These are phyloP conservation scores for Clarias fuscus DNA, from an alignment of 2,797 vertebrate genomes.

Conservation along the genomic window DNA sequence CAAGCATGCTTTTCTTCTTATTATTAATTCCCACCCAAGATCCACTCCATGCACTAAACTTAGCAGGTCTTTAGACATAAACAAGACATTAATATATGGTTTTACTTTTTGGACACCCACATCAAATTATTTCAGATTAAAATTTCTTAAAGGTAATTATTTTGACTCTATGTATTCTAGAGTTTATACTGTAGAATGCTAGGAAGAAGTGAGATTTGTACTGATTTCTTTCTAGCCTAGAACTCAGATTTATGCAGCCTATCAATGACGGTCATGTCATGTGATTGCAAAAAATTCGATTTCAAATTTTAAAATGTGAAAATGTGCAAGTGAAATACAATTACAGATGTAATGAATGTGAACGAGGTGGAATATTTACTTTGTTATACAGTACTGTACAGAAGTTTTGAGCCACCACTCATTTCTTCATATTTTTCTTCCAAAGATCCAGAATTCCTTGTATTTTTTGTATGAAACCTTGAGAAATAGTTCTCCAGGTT, in stretches of 20 bases:
- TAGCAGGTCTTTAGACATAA: not conserved
- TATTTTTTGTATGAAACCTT: too few species aligned
- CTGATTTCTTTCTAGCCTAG: not conserved
- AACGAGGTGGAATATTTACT: not conserved
- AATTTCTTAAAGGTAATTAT: not conserved
- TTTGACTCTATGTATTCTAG: not conserved
- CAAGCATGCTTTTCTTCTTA: too few species aligned
- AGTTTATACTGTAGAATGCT: too few species aligned
- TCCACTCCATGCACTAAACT: not conserved
- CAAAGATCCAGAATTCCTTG: too few species aligned
- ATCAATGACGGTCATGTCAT: not conserved
- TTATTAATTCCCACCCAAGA: not conserved
- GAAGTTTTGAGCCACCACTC: too few species aligned
- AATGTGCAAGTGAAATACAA: not conserved
- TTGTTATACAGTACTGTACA: not conserved
- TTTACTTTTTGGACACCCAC: not conserved
- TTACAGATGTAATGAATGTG: not conserved
- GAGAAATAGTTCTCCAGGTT: too few species aligned
- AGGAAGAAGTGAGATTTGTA: not conserved
- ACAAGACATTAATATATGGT: not conserved
- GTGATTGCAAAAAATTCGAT: not conserved
- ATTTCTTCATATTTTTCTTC: too few species aligned
- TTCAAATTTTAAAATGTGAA: too few species aligned
- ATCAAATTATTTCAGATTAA: not conserved
- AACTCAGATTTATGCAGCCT: not conserved